These are phyloP conservation scores for Philereme vetulata DNA, from an alignment of 2,888 invertebrate genomes.

Conservation along the genomic window DNA sequence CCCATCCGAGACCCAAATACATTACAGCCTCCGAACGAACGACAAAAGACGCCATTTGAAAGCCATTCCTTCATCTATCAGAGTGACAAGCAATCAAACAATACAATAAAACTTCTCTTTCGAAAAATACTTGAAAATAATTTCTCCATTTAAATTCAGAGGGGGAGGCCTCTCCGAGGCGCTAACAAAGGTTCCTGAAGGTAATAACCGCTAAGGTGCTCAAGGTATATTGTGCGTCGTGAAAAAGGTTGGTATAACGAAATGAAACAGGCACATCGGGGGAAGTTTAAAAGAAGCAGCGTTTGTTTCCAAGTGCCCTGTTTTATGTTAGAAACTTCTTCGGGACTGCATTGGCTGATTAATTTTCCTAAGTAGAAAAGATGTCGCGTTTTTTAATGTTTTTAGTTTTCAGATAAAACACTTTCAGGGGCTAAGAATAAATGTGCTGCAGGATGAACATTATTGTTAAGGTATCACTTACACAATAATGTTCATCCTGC, in stretches of 20 bases:
- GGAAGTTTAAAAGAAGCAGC: conserved; percentile 57
- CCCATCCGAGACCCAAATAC: conserved; percentile 64
- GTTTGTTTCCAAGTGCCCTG: conserved; percentile 55
- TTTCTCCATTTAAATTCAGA: conserved; percentile 82
- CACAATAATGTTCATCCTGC: no score
- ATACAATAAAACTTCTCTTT: conserved; percentile 82
- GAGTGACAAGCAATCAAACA: conserved; percentile 83
- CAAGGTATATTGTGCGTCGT: conserved; percentile 61
- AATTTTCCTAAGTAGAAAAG: conserved; percentile 35
- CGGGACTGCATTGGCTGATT: conserved; percentile 40
- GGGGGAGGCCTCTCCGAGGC: conserved; percentile 61
- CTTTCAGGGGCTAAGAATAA: conserved; percentile 9
- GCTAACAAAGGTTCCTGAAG: conserved; percentile 73
- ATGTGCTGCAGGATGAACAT: conserved; percentile 16
- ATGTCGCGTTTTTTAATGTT: conserved; percentile 22
- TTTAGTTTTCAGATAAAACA: conserved; percentile 9
- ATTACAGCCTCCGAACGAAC: conserved; percentile 62
- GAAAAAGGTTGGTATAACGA: conserved; percentile 63
- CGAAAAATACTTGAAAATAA: conserved; percentile 83
- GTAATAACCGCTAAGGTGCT: conserved; percentile 71
- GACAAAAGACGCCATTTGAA: conserved; percentile 73
- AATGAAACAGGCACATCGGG: conserved; percentile 58
- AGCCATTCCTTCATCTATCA: conserved; percentile 79
- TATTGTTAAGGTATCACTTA: not conserved
- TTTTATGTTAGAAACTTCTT: conserved; percentile 40